Conservation (phyloP, 2,113 vertebrate genomes). For the Sturnus vulgaris region DNA sequence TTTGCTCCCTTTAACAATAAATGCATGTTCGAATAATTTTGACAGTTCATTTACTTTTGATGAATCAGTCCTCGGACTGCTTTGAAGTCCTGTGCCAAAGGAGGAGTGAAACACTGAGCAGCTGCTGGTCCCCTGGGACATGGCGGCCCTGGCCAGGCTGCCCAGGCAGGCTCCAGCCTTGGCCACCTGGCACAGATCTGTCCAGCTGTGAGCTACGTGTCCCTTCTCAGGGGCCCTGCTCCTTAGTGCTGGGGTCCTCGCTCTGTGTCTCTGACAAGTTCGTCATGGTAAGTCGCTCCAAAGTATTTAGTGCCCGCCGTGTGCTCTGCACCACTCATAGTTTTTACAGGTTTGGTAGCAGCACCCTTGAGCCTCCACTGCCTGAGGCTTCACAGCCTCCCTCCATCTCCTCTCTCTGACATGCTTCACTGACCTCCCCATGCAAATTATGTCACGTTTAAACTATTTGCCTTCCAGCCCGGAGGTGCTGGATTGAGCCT, state of each 20-base stretch:
- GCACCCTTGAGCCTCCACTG: not conserved
- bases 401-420: not conserved
- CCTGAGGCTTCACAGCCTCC: not conserved
- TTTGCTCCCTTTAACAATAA: slow-evolving; percentile 64
- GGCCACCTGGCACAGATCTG: not conserved
- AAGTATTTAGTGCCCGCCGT: not conserved
- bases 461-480: slow-evolving; percentile 62
- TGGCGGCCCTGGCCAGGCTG: fast-evolving
- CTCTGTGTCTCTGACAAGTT: not conserved
- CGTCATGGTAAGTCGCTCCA: slow-evolving; percentile 20
- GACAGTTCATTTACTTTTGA: slow-evolving; percentile 54
- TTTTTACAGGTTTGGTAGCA: not conserved
- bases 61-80: slow-evolving; percentile 6
- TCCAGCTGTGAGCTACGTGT: not conserved
- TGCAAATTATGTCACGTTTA: slow-evolving; percentile 29
- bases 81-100: slow-evolving; percentile 46
- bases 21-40: slow-evolving; percentile 58
- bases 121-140: not conserved
- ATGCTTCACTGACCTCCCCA: slow-evolving; percentile 2
- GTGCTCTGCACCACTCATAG: not conserved
- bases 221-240: not conserved
- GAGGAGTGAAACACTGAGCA: not conserved
- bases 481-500: slow-evolving; percentile 40
- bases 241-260: fast-evolving
- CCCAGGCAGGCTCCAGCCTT: not conserved